phyloP scores from a whole-genome alignment of 1,140 invertebrate genomes.

The Belonocnema kinseyi region DNA sequence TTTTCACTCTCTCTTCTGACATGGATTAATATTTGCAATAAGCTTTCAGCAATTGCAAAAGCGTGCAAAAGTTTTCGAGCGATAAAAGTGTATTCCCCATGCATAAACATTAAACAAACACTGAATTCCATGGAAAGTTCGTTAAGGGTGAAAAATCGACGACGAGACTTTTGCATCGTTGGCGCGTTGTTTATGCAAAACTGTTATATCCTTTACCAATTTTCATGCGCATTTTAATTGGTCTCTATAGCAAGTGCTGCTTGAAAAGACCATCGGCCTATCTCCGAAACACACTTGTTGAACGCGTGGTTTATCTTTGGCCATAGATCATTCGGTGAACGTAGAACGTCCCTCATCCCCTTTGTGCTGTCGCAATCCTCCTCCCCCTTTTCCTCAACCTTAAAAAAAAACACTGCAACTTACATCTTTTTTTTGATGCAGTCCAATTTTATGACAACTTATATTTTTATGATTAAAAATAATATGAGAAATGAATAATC shows the following conservation, averaged over 20 bases:
- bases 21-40: not conserved
- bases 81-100: not conserved
- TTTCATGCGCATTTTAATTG: slow-evolving; percentile 56
- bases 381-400: slow-evolving; percentile 33
- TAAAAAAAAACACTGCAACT: slow-evolving; percentile 30
- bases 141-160: slow-evolving; percentile 1
- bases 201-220: slow-evolving; percentile 34
- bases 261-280: slow-evolving; percentile 65
- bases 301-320: slow-evolving; percentile 73
- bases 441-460: slow-evolving; percentile 34
- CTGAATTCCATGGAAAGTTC: not conserved
- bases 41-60: not conserved
- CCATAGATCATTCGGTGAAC: slow-evolving; percentile 69
- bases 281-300: slow-evolving; percentile 74
- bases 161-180: slow-evolving; percentile 14
- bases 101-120: slow-evolving; percentile 1
- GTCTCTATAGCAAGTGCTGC: slow-evolving; percentile 42
- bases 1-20: no score
- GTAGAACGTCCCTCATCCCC: slow-evolving; percentile 37
- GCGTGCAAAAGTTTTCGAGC: not conserved
- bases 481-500: no score
- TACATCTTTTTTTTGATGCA: slow-evolving; percentile 15
- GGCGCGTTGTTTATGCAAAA: not conserved
- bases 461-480: not conserved
- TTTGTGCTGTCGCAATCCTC: slow-evolving; percentile 36